phyloP scores from a whole-genome alignment of 2,113 vertebrate genomes.

The Chunga burmeisteri region DNA sequence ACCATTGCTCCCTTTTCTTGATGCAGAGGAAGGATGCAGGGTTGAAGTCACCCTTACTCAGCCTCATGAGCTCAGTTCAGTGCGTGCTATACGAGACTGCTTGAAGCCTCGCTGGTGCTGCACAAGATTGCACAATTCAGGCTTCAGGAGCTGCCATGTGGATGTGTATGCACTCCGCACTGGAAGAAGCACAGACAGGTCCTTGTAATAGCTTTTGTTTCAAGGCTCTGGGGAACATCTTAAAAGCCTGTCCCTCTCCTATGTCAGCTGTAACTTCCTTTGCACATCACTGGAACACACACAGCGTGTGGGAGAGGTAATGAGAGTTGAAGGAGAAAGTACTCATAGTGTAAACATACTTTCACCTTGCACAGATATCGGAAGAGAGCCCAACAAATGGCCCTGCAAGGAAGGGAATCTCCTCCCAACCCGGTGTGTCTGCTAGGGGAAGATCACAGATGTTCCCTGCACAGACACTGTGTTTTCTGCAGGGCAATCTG shows the following conservation, averaged over 20 bases:
- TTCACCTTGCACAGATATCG: slow-evolving; percentile 1
- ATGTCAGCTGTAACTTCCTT: slow-evolving; percentile 21
- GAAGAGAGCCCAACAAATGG: not conserved
- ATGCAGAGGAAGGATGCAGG: not conserved
- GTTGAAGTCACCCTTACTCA: not conserved
- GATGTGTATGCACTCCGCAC: not conserved
- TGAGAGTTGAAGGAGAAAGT: slow-evolving; percentile 26
- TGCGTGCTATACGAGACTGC: rapidly evolving
- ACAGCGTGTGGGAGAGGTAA: slow-evolving; percentile 22
- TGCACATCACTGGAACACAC: not conserved
- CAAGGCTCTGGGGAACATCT: not conserved
- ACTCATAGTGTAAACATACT: not conserved
- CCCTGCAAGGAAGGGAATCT: not conserved
- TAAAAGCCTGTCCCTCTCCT: not conserved
- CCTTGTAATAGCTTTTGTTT: slow-evolving; percentile 8
- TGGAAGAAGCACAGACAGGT: slow-evolving; percentile 19
- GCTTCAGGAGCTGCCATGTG: not conserved
- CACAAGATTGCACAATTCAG: not conserved
- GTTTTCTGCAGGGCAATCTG: not conserved
- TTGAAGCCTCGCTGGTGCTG: not conserved
- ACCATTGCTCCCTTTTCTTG: not conserved
- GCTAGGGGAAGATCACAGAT: not conserved
- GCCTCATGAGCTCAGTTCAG: not conserved
- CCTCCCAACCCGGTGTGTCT: not conserved
- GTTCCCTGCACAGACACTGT: not conserved